Evolutionary conservation across 2,113 vertebrate species (phyloP).

Genomic region (Phoxinus phoxinus): DNA sequence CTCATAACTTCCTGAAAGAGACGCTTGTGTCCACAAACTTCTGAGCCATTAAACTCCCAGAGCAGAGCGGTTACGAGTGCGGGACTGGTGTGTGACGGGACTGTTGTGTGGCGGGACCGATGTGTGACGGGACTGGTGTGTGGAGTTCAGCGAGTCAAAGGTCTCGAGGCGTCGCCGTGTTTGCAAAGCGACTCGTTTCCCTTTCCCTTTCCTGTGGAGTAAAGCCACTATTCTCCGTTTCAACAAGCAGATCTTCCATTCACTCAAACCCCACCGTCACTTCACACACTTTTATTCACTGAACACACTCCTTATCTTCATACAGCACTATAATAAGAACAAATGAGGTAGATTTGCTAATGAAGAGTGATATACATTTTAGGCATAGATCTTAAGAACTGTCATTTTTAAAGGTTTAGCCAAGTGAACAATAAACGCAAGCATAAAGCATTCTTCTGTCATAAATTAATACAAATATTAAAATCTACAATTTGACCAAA

Average conservation of each 20-base stretch:
- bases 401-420: too few relatives aligned
- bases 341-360: too few relatives aligned
- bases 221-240: slow-evolving; percentile 13
- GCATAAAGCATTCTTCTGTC: too few relatives aligned
- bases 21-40: background rate
- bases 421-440: too few relatives aligned
- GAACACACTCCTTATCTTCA: too few relatives aligned
- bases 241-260: slow-evolving; percentile 49
- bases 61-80: background rate
- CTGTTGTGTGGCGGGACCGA: background rate
- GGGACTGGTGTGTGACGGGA: background rate
- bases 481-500: too few relatives aligned
- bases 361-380: too few relatives aligned
- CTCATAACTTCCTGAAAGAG: background rate
- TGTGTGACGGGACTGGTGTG: background rate
- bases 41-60: background rate
- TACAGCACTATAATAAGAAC: too few relatives aligned
- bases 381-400: too few relatives aligned
- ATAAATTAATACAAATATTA: too few relatives aligned
- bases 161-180: slow-evolving; percentile 63
- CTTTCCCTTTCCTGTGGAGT: slow-evolving; percentile 65
- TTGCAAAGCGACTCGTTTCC: slow-evolving; percentile 55
- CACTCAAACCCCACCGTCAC: slow-evolving; percentile 47
- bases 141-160: slow-evolving; percentile 16
- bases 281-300: too few relatives aligned